Evolutionary conservation across 2,113 vertebrate species (phyloP).

Genomic region (Peromyscus maniculatus): DNA sequence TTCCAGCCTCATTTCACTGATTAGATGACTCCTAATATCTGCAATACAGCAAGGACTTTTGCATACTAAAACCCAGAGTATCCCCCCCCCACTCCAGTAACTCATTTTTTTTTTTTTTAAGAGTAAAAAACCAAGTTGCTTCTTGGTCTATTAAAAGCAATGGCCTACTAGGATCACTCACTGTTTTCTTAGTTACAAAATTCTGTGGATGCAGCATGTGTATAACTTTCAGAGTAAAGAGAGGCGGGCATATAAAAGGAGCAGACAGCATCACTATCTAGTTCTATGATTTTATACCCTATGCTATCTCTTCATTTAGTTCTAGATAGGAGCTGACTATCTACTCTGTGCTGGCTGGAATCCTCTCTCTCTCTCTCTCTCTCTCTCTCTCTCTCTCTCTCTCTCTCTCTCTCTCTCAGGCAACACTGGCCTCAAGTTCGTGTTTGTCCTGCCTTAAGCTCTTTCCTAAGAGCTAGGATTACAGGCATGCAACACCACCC

Average conservation of each 20-base stretch:
- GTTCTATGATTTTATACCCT: conserved; percentile 35
- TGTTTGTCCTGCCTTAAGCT: not conserved
- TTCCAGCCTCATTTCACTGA: conserved; percentile 57
- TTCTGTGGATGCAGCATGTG: not conserved
- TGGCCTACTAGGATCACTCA: not conserved
- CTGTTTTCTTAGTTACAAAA: not conserved
- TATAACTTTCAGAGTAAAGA: conserved; percentile 31
- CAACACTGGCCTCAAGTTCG: not conserved
- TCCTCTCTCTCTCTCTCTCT: too few species aligned
- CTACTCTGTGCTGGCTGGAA: not conserved
- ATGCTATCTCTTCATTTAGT: not conserved
- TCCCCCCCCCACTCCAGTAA: conserved; percentile 27
- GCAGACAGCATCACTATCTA: not conserved
- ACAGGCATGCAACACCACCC: not conserved
- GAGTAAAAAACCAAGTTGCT: conserved; percentile 60
- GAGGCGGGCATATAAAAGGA: not conserved
- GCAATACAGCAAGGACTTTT: conserved; percentile 30
- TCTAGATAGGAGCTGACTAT: not conserved
- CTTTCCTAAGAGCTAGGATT: not conserved
- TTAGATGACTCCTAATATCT: conserved; percentile 33
- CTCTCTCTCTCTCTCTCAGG: too few species aligned
- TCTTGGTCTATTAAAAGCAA: conserved; percentile 59
- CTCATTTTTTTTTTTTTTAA: not conserved
- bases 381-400: too few species aligned
- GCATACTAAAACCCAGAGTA: conserved; percentile 60